These are phyloP conservation scores for Ptychoptera albimana DNA, from an alignment of 2,888 invertebrate genomes.

Conservation along the genomic window DNA sequence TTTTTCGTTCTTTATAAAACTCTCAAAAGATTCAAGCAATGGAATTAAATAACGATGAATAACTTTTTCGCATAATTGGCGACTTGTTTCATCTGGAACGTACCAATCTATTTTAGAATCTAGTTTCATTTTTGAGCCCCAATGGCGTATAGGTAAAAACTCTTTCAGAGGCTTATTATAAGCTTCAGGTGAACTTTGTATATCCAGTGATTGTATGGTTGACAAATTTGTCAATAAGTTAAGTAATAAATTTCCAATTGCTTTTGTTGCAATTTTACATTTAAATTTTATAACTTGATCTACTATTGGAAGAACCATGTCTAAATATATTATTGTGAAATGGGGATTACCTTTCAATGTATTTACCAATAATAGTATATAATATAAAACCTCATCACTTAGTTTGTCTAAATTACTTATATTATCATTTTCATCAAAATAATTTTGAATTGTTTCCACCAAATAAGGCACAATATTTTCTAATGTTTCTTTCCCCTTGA, in stretches of 20 bases:
- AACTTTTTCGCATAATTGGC: constrained; percentile 46
- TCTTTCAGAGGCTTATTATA: constrained; percentile 47
- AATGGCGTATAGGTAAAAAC: constrained; percentile 59
- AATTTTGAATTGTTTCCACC: constrained; percentile 43
- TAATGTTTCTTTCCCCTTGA: constrained; percentile 52
- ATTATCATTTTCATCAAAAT: constrained; percentile 48
- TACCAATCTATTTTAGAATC: constrained; percentile 61
- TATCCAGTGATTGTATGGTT: constrained; percentile 42
- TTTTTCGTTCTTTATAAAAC: constrained; percentile 36
- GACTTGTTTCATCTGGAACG: constrained; percentile 52
- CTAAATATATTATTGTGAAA: constrained; percentile 39
- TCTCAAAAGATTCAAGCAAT: constrained; percentile 42
- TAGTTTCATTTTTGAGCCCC: constrained; percentile 46
- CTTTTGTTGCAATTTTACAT: constrained; percentile 45
- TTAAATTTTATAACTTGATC: constrained; percentile 52
- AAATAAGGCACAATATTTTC: constrained; percentile 57
- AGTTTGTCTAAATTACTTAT: constrained; percentile 55
- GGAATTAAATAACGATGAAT: constrained; percentile 47
- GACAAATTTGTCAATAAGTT: constrained; percentile 43
- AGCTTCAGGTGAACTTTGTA: constrained; percentile 41
- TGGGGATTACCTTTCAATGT: constrained; percentile 47
- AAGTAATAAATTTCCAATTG: constrained; percentile 44
- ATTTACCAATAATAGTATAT: constrained; percentile 56
- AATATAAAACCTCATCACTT: constrained; percentile 63
- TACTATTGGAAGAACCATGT: constrained; percentile 46